Percentiles rank a stretch among this genome's conserved stretches.
These are phyloP conservation scores for Epistrophe grossulariae DNA, from an alignment of 2,888 invertebrate genomes.

Conservation along the genomic window DNA sequence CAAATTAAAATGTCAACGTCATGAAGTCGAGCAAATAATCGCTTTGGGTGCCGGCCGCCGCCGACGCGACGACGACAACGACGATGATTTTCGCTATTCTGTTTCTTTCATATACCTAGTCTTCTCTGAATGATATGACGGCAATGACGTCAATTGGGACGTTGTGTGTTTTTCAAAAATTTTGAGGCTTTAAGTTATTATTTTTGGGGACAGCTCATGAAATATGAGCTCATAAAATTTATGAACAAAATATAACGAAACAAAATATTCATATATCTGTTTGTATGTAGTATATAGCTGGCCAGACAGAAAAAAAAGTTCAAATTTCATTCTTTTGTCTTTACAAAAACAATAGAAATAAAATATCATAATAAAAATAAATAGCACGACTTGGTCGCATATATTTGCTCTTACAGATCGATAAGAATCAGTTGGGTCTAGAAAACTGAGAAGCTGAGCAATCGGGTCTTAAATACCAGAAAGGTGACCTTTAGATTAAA, in stretches of 20 bases:
- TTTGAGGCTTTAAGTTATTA: conserved; percentile 47
- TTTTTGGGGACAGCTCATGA: conserved; percentile 68
- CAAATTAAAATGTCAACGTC: conserved; percentile 76
- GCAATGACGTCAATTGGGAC: conserved; percentile 3
- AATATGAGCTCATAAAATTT: conserved; percentile 70
- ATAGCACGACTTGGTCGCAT: neutral
- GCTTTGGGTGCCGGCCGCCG: conserved; percentile 57
- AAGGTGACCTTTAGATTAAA: too few species aligned
- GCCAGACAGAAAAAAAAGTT: conserved; percentile 62
- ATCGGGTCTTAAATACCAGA: too few species aligned
- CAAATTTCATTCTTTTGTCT: conserved; percentile 54
- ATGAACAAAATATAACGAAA: conserved; percentile 62
- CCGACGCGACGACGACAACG: neutral
- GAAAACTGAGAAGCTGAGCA: too few species aligned
- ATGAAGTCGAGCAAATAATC: conserved; percentile 75
- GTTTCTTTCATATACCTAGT: neutral
- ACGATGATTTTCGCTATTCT: conserved; percentile 1
- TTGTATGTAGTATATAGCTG: conserved; percentile 23
- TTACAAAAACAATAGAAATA: neutral
- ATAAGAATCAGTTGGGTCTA: too few species aligned
- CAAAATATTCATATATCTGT: conserved; percentile 32
- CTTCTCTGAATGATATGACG: neutral
- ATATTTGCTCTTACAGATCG: neutral
- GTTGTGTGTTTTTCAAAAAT: conserved; percentile 37
- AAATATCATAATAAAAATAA: neutral